Percentiles rank a stretch among this genome's conserved stretches.
Evolutionary conservation across 2,888 invertebrate genomes (phyloP).

Genomic region (Paralinhomoeus sp.): DNA sequence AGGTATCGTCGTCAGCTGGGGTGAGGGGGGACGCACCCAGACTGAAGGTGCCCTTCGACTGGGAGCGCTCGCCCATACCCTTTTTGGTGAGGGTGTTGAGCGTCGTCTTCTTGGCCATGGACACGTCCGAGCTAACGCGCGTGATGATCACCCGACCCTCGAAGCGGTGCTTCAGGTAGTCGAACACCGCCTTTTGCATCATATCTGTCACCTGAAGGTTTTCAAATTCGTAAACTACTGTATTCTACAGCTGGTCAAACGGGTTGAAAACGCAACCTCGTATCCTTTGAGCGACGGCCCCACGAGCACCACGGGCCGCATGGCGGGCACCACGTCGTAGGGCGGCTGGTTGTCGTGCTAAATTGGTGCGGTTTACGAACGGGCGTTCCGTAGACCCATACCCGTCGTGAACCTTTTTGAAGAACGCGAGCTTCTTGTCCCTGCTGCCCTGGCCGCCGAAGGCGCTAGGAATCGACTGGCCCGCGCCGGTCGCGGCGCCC

Average conservation of each 20-base stretch:
- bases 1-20: no score
- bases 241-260: no score
- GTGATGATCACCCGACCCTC: conserved; percentile 97
- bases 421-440: conserved; percentile 5
- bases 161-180: conserved; percentile 85
- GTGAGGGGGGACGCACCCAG: conserved; percentile 1
- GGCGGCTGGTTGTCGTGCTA: conserved; percentile 67
- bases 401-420: conserved; percentile 6
- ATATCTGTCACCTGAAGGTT: conserved; percentile 64
- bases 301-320: conserved; percentile 90
- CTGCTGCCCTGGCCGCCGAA: background rate
- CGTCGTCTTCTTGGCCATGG: conserved; percentile 78
- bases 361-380: no score
- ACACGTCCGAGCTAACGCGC: conserved; percentile 89
- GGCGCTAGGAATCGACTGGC: background rate
- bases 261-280: conserved; percentile 39
- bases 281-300: conserved; percentile 95
- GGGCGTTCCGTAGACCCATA: no score
- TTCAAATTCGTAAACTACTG: background rate
- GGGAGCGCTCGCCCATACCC: conserved; percentile 81
- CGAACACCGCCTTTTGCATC: conserved; percentile 99
- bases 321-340: conserved; percentile 95
- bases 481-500: background rate
- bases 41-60: conserved; percentile 20
- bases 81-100: conserved; percentile 88